These are phyloP conservation scores for Chromobotia macracanthus DNA, from an alignment of 2,797 vertebrate species.

Conservation along the genomic window DNA sequence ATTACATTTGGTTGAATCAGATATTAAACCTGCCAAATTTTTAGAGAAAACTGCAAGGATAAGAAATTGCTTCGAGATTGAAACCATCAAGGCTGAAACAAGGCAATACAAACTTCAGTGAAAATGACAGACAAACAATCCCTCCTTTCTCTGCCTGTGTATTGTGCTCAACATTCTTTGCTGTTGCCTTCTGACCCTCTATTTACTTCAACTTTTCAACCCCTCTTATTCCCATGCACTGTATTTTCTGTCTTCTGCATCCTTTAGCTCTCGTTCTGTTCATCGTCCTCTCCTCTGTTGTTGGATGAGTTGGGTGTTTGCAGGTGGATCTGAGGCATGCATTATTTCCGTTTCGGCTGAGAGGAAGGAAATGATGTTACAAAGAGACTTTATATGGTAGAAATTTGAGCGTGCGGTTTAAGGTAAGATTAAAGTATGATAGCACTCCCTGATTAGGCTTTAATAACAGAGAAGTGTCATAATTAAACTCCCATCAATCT, in stretches of 20 bases:
- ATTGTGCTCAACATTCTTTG: not conserved
- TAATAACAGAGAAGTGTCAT: constrained; percentile 78
- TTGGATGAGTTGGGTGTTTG: constrained; percentile 62
- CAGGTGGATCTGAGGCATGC: constrained; percentile 54
- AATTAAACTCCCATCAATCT: constrained; percentile 82
- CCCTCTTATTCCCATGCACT: not conserved
- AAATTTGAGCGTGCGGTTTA: constrained; percentile 68
- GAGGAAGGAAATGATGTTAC: constrained; percentile 65
- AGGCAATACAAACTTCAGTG: not conserved
- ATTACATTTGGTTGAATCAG: not conserved
- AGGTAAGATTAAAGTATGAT: constrained; percentile 78
- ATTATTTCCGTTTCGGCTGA: constrained; percentile 59
- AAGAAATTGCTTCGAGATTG: constrained; percentile 12
- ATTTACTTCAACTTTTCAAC: constrained; percentile 17
- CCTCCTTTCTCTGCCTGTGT: not conserved
- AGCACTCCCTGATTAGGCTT: constrained; percentile 77
- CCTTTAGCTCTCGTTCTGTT: constrained; percentile 7
- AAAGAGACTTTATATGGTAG: constrained; percentile 61
- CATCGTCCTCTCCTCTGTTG: constrained; percentile 35
- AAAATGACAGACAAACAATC: not conserved
- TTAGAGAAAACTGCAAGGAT: constrained; percentile 2
- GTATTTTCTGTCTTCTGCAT: constrained; percentile 2
- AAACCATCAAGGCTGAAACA: not conserved
- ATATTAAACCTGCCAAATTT: not conserved
- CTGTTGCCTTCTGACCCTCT: constrained; percentile 10